phyloP scores from a whole-genome alignment of 2,888 invertebrate species.

The Tenthredo mesomela region DNA sequence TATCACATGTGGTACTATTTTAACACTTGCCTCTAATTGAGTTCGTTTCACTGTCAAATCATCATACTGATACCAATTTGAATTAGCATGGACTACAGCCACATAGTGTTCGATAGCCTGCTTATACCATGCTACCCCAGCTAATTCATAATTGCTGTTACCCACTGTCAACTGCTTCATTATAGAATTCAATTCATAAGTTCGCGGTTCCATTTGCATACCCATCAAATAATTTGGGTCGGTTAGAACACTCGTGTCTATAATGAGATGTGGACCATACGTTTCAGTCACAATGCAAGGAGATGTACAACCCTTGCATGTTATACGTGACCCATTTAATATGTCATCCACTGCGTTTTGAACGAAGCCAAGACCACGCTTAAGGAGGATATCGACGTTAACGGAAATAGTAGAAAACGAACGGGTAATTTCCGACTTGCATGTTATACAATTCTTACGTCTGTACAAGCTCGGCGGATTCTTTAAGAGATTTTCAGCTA shows the following conservation, averaged over 20 bases:
- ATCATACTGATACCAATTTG: conserved; percentile 8
- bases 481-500: not conserved
- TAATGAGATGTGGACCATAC: conserved; percentile 3
- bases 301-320: not conserved
- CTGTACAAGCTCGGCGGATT: not conserved
- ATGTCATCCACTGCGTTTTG: not conserved
- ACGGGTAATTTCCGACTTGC: not conserved
- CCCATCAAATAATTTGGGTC: not conserved
- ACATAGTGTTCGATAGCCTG: not conserved
- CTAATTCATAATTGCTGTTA: not conserved
- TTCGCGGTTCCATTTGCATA: not conserved
- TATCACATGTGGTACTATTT: not conserved
- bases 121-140: not conserved
- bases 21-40: not conserved
- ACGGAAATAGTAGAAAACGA: not conserved
- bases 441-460: not conserved
- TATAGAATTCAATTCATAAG: not conserved
- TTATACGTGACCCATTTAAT: not conserved
- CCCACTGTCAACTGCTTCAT: not conserved
- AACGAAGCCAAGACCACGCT: not conserved
- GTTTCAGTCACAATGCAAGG: not conserved
- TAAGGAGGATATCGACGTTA: not conserved
- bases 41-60: conserved; percentile 8
- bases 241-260: conserved; percentile 2
- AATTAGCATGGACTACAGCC: not conserved